A percentile compares a stretch with the other conserved stretches of the same genome.
Conservation (phyloP, 2,797 vertebrate species). For the Brotogeris chrysoptera region DNA sequence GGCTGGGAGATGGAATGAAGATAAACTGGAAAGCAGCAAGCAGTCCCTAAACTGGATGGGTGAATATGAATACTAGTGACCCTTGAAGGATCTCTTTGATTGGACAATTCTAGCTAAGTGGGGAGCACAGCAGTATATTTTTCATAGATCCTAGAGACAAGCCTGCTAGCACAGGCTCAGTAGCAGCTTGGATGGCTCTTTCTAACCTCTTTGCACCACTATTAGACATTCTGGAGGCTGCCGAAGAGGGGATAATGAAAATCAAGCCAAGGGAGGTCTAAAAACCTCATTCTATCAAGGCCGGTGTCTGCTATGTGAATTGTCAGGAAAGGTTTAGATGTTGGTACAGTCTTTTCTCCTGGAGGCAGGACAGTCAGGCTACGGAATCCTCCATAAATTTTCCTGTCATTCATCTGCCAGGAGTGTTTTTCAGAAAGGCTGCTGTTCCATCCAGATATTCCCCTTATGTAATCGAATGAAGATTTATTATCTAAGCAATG, state of each 20-base stretch:
- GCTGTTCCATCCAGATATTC: constrained; percentile 39
- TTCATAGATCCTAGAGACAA: constrained; percentile 1
- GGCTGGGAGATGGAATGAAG: not conserved
- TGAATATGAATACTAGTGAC: not conserved
- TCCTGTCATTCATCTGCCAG: constrained; percentile 48
- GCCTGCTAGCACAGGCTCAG: not conserved
- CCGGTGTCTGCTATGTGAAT: constrained; percentile 20
- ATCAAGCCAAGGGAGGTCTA: constrained; percentile 30
- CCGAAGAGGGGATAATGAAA: constrained; percentile 34
- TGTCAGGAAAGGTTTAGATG: constrained; percentile 30
- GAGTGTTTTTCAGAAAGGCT: constrained; percentile 38
- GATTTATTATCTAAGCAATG: constrained; percentile 62
- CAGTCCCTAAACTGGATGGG: not conserved
- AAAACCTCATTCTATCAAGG: constrained; percentile 41
- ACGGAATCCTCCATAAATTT: constrained; percentile 53
- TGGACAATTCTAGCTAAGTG: not conserved
- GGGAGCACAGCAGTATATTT: not conserved
- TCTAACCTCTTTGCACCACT: not conserved
- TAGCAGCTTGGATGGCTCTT: constrained; percentile 14
- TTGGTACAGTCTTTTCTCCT: constrained; percentile 1
- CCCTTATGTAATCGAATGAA: constrained; percentile 41
- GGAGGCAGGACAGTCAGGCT: constrained; percentile 41
- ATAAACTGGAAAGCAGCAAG: constrained; percentile 7
- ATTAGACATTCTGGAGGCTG: constrained; percentile 19
- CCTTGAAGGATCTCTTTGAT: constrained; percentile 52